These are phyloP conservation scores for Neomorphus geoffroyi DNA, from an alignment of 2,797 vertebrate species.

Conservation along the genomic window DNA sequence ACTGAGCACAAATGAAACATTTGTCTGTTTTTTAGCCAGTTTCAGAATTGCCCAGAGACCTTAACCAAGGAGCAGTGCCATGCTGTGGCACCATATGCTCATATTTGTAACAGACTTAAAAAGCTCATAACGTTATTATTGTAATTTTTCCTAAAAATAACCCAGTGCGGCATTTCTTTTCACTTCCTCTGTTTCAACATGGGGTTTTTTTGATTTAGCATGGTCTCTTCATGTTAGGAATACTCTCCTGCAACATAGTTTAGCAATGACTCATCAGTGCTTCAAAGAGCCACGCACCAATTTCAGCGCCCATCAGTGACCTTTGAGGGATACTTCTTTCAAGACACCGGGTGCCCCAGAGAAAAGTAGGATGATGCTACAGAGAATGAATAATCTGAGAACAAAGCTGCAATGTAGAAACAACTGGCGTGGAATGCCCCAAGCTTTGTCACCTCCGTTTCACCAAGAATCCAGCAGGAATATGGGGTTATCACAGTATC, in stretches of 20 bases:
- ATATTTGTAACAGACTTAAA: conserved; percentile 53
- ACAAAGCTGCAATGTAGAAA: not conserved
- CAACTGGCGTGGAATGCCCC: not conserved
- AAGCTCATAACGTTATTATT: conserved; percentile 10
- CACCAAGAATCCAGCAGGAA: not conserved
- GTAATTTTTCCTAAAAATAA: conserved; percentile 19
- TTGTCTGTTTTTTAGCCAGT: not conserved
- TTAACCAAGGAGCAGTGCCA: conserved; percentile 37
- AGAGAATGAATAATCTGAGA: not conserved
- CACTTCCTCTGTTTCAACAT: not conserved
- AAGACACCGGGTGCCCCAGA: not conserved
- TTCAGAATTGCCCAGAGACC: conserved; percentile 40
- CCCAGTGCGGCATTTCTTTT: not conserved
- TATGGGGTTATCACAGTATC: too few species aligned
- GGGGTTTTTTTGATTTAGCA: not conserved
- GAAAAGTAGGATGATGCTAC: not conserved
- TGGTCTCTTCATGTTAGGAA: not conserved
- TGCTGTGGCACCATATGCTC: conserved; percentile 25
- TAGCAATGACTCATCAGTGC: not conserved
- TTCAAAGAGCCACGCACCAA: not conserved
- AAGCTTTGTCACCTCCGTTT: not conserved
- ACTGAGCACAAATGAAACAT: not conserved
- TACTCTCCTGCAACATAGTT: not conserved
- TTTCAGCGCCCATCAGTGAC: not conserved
- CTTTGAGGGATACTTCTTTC: not conserved